phyloP scores from a whole-genome alignment of 2,888 invertebrate species.

The Metacarcinus magister region DNA sequence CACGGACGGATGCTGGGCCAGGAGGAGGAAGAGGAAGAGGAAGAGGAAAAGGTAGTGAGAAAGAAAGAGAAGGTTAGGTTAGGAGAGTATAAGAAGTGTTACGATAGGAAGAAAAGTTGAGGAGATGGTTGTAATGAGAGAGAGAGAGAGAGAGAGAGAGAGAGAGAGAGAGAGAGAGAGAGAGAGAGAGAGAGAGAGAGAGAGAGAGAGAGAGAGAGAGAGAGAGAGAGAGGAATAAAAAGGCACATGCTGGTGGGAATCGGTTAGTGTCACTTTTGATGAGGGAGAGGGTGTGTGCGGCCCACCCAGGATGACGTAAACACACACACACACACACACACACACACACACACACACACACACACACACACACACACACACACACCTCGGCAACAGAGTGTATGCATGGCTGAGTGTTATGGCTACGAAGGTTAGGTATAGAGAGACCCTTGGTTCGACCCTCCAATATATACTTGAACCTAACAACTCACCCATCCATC shows the following conservation, averaged over 20 bases:
- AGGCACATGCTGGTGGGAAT: not conserved
- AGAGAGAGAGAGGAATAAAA: not conserved
- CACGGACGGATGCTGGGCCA: not conserved
- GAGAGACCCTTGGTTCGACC: not conserved
- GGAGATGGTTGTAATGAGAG: not conserved
- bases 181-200: not conserved
- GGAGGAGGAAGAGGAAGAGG: not conserved
- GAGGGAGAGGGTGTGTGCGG: not conserved
- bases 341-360: not conserved
- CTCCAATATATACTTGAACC: not conserved
- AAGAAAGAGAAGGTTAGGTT: not conserved
- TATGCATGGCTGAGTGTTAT: too few species aligned
- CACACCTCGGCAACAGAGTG: not conserved
- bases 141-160: not conserved
- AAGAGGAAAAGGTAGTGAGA: not conserved
- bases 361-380: constrained; percentile 3
- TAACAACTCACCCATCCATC: not conserved
- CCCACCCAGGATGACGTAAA: not conserved
- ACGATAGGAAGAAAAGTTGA: not conserved
- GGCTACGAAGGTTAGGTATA: not conserved
- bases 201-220: not conserved
- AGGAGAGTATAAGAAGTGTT: not conserved
- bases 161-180: not conserved
- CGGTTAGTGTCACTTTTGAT: not conserved
- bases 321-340: not conserved